Percentiles rank a stretch among this genome's conserved stretches.
Conservation (phyloP, 2,113 vertebrate species). For the Seriola quinqueradiata region DNA sequence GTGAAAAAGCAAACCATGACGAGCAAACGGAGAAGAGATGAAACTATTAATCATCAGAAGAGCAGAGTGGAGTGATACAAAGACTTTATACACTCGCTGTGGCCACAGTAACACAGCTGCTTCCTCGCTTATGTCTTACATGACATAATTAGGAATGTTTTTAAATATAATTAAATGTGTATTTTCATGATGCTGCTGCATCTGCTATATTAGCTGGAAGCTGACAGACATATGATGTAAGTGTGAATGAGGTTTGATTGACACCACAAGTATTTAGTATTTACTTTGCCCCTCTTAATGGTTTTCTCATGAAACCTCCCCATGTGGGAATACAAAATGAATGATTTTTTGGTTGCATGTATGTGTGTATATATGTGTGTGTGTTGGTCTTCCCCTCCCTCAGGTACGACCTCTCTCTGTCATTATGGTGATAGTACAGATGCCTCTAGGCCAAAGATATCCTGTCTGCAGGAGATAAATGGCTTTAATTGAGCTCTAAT, state of each 20-base stretch:
- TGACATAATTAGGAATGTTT: background rate
- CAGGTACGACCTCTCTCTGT: conserved; percentile 26
- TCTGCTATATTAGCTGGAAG: background rate
- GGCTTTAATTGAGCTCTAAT: conserved; percentile 73
- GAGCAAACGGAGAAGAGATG: conserved; percentile 35
- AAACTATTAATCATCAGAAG: conserved; percentile 46
- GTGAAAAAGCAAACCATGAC: conserved; percentile 18
- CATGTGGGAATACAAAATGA: background rate
- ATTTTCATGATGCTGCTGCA: conserved; percentile 8
- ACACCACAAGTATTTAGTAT: background rate
- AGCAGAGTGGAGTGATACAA: conserved; percentile 30
- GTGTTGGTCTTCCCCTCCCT: background rate
- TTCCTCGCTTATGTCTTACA: background rate
- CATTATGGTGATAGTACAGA: conserved; percentile 20
- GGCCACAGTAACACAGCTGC: conserved; percentile 1
- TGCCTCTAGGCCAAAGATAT: conserved; percentile 51
- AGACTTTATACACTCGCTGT: conserved; percentile 11
- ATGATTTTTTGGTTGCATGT: background rate
- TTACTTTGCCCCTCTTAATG: conserved; percentile 1
- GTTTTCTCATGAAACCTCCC: conserved; percentile 5
- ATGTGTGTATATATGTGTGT: background rate
- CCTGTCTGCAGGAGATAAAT: conserved; percentile 74
- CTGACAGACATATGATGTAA: background rate
- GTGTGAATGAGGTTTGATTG: background rate
- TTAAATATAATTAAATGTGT: background rate